These are phyloP conservation scores for Zaprionus inermis DNA, from an alignment of 1,140 invertebrate species.

Conservation along the genomic window DNA sequence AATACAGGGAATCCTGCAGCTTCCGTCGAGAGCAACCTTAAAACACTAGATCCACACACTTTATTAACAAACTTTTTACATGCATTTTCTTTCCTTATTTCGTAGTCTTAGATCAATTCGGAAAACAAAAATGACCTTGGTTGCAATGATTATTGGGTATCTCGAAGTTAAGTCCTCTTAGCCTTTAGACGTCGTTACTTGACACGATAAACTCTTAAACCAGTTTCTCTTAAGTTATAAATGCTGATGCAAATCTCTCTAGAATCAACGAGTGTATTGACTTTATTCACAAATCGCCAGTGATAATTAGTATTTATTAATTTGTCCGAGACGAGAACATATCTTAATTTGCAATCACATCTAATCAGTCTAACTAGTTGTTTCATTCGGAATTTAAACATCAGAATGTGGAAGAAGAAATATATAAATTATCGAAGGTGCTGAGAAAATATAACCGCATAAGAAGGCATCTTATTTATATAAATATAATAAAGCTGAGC, in stretches of 20 bases:
- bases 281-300: conserved; percentile 10
- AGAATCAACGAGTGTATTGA: conserved; percentile 8
- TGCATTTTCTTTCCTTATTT: background rate
- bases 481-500: background rate
- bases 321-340: background rate
- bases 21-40: background rate
- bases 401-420: background rate
- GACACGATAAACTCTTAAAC: conserved; percentile 18
- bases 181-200: conserved; percentile 1
- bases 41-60: too few relatives aligned
- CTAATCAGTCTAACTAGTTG: conserved; percentile 7
- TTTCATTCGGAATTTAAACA: background rate
- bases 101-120: background rate
- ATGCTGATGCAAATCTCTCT: conserved; percentile 11
- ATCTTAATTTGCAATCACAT: background rate
- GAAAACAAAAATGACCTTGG: background rate
- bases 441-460: background rate
- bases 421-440: background rate
- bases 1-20: background rate
- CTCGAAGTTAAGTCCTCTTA: conserved; percentile 1
- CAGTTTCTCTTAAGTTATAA: conserved; percentile 16
- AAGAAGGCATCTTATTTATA: background rate
- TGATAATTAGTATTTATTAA: conserved; percentile 17
- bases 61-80: too few relatives aligned
- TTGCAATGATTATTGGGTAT: conserved; percentile 1